Evolutionary conservation across 2,888 invertebrate species (phyloP).

Genomic region (Hermaeophaga mercurialis): DNA sequence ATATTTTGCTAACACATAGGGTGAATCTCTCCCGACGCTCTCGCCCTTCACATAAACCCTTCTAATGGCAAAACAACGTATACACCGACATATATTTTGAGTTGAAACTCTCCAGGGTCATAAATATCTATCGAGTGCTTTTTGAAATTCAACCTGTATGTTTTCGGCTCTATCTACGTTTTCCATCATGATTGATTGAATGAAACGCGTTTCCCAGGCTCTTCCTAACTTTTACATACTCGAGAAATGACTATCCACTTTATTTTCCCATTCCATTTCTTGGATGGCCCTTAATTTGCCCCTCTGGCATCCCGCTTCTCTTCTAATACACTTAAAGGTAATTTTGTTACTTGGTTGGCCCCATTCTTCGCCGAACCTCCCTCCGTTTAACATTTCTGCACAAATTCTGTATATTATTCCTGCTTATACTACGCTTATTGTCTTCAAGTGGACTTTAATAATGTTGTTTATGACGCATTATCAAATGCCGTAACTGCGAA

Average conservation of each 20-base stretch:
- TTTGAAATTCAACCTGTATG: conserved; percentile 35
- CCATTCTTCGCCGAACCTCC: too few species aligned
- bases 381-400: too few species aligned
- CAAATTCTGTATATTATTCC: too few species aligned
- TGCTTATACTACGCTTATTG: too few species aligned
- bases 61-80: conserved; percentile 28
- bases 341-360: conserved; percentile 12
- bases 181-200: conserved; percentile 37
- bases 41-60: conserved; percentile 10
- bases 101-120: conserved; percentile 27
- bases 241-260: conserved; percentile 27
- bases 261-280: conserved; percentile 31
- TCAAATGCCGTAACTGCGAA: too few species aligned
- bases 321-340: conserved; percentile 32
- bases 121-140: conserved; percentile 35
- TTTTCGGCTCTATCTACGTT: conserved; percentile 31
- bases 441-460: too few species aligned
- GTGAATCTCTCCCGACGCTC: conserved; percentile 9
- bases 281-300: conserved; percentile 24
- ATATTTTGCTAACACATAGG: not conserved
- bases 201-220: conserved; percentile 22
- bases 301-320: conserved; percentile 20
- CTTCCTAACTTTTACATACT: conserved; percentile 15
- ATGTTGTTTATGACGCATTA: too few species aligned
- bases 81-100: conserved; percentile 14